phyloP scores from a whole-genome alignment of 2,113 vertebrate genomes.

The Mirounga angustirostris region DNA sequence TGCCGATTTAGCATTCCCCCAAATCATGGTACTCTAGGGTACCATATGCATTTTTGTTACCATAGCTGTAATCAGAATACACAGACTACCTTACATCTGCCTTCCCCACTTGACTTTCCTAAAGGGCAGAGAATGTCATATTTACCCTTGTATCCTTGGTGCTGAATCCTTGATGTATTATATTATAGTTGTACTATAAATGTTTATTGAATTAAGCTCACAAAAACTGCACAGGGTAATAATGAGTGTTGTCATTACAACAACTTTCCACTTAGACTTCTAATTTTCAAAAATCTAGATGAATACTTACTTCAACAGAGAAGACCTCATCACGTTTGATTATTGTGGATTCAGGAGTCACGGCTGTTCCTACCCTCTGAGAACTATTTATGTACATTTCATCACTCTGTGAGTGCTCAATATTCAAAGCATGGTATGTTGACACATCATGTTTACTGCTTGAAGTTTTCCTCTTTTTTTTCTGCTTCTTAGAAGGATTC shows the following conservation, averaged over 20 bases:
- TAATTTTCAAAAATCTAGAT: constrained; percentile 7
- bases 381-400: constrained; percentile 81
- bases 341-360: constrained; percentile 88
- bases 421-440: constrained; percentile 82
- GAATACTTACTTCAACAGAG: constrained; percentile 92
- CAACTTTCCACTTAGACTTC: not conserved
- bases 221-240: not conserved
- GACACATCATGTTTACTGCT: constrained; percentile 86
- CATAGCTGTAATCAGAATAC: not conserved
- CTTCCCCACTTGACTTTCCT: not conserved
- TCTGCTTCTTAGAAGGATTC: constrained; percentile 92
- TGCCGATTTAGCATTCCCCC: not conserved
- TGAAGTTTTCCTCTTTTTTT: constrained; percentile 92
- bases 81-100: not conserved
- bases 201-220: constrained; percentile 9
- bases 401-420: constrained; percentile 83
- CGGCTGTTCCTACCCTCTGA: constrained; percentile 80
- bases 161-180: not conserved
- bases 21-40: not conserved
- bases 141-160: not conserved
- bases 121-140: not conserved
- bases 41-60: not conserved
- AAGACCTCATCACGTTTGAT: constrained; percentile 91
- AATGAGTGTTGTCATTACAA: not conserved
- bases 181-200: not conserved